Base-by-base conservation (phyloP, 2,888 invertebrate species). In the Urechis unicinctus region DNA sequence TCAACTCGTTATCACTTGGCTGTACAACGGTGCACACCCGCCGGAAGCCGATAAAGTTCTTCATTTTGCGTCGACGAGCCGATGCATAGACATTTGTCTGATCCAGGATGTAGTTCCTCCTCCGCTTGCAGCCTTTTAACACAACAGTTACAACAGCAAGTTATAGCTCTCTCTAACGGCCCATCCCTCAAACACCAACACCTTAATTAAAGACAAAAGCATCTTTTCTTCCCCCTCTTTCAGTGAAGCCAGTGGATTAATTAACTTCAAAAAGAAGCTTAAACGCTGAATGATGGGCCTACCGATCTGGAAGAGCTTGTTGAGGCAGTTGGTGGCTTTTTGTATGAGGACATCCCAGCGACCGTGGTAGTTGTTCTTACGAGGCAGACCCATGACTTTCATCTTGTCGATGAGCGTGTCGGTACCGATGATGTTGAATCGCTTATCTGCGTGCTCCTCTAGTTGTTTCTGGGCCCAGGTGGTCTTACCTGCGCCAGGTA, bases 1-100 rank as follows among this genome's bases (percentile, higher is more conserved):
- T 86, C 80, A 88, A 88, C 79, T 89, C 89, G 75, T 89, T 88
- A 75, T 88, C 89, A 70, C 88, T 85, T 69, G 95, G 90, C 77
- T 96, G 86, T 78, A 92, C 84, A 77, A 95, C 88, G 78, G 93
- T 88, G 74, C 91, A 88, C 75, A 88, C 87, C 76, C 89, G 87
- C 83, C 88, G 88, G 83, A 89, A 91, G 73, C 89, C 90, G 80
- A 87, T 86, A 84, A 95, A 97, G 80, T 89, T 88, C 81, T 88
- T 87, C 87, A 97, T 88, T 86, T 96, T 96, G 82, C 94, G 89
- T 80, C 90, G 87, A 82, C 96, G 91, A 74, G 89, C 91, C 79
- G 92, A 88, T 81, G 91, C 88, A 84, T 91, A 91, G 77, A 94
- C 91, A 85, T 97, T 96, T 81, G 93, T 91, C 91, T 95, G 94